Conservation (phyloP, 1,140 invertebrate genomes). For the Rhyacophila brunnea region DNA sequence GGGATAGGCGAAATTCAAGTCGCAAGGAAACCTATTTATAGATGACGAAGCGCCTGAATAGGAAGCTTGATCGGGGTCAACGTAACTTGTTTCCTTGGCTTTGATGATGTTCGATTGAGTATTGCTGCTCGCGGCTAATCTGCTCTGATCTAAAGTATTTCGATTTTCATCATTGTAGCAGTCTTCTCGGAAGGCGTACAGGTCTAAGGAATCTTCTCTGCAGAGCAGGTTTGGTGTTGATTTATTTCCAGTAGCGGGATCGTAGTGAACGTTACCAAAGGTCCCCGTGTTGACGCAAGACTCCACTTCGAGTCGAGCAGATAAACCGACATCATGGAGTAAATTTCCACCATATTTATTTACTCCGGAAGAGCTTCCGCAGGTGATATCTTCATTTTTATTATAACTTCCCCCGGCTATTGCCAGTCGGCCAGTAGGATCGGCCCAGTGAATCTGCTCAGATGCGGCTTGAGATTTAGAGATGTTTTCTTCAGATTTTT, state of each 20-base stretch:
- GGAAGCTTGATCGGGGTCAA: slow-evolving; percentile 39
- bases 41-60: slow-evolving; percentile 38
- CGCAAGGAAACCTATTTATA: slow-evolving; percentile 46
- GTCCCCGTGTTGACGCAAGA: slow-evolving; percentile 62
- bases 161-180: slow-evolving; percentile 64
- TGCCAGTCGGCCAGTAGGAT: slow-evolving; percentile 24
- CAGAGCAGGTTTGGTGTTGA: slow-evolving; percentile 51
- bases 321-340: slow-evolving; percentile 56
- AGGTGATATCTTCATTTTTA: slow-evolving; percentile 4
- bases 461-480: slow-evolving; percentile 19
- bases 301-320: slow-evolving; percentile 59
- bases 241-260: slow-evolving; percentile 37
- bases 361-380: slow-evolving; percentile 7
- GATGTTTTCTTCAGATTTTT: slow-evolving; percentile 51
- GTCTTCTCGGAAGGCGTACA: slow-evolving; percentile 66
- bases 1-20: slow-evolving; percentile 50
- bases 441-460: slow-evolving; percentile 25
- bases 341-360: slow-evolving; percentile 46
- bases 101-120: slow-evolving; percentile 39
- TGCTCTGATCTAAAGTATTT: slow-evolving; percentile 31
- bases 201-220: slow-evolving; percentile 62
- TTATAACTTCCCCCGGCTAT: slow-evolving; percentile 7
- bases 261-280: slow-evolving; percentile 67
- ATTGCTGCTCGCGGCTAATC: slow-evolving; percentile 6
- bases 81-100: slow-evolving; percentile 47